Conservation (phyloP, 1,140 invertebrate genomes). For the Drosophila nigromelanica region DNA sequence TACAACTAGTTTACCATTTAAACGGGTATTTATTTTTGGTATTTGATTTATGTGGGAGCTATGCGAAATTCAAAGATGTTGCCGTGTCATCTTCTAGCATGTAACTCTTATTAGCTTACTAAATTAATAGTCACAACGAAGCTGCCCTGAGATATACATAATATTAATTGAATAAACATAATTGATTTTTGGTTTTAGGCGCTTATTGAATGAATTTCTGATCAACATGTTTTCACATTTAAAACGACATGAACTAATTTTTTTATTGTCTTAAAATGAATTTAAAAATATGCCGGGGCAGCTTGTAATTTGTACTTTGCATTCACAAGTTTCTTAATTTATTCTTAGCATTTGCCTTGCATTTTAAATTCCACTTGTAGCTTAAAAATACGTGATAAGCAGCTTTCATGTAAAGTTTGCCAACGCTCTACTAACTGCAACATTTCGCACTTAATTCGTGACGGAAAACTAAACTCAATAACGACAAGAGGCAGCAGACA, state of each 20-base stretch:
- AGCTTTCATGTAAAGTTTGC: slow-evolving; percentile 3
- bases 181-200: too few species aligned
- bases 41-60: slow-evolving; percentile 4
- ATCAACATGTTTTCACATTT: too few species aligned
- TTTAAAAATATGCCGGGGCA: too few species aligned
- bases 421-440: slow-evolving; percentile 29
- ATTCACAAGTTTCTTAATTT: background rate
- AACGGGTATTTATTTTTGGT: slow-evolving; percentile 8
- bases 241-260: too few species aligned
- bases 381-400: slow-evolving; percentile 4
- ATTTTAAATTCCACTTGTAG: slow-evolving; percentile 20
- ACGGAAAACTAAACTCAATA: slow-evolving; percentile 37
- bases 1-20: slow-evolving; percentile 25
- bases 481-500: slow-evolving; percentile 4
- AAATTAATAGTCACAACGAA: too few species aligned
- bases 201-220: too few species aligned
- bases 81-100: background rate
- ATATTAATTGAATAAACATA: too few species aligned
- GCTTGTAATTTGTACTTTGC: too few species aligned
- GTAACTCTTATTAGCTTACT: too few species aligned
- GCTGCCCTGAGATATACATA: too few species aligned
- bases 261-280: too few species aligned
- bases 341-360: background rate
- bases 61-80: background rate
- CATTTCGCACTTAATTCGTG: slow-evolving; percentile 59